Conservation (phyloP, 1,140 invertebrate species). For the Hetaerina americana region DNA sequence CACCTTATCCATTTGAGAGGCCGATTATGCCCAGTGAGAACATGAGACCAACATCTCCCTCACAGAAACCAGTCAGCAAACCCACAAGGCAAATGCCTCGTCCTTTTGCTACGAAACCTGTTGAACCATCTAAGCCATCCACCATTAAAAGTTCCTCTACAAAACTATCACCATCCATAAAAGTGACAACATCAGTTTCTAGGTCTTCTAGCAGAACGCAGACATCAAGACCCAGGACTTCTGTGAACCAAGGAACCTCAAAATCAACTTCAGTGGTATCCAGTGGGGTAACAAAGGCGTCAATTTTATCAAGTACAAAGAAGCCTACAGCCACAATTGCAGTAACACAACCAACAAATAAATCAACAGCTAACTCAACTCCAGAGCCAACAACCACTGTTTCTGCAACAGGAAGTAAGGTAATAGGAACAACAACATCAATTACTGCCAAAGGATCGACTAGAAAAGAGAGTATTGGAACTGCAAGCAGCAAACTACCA, state of each 20-base stretch:
- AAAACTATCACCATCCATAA: not conserved
- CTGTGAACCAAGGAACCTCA: not conserved
- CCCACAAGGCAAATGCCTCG: not conserved
- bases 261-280: not conserved
- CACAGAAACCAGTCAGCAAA: not conserved
- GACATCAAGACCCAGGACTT: not conserved
- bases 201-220: not conserved
- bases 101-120: not conserved
- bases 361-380: not conserved
- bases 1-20: not conserved
- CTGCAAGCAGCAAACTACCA: not conserved
- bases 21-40: not conserved
- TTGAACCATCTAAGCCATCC: not conserved
- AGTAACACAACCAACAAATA: not conserved
- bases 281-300: not conserved
- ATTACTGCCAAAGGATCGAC: not conserved
- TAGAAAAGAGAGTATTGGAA: not conserved
- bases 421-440: not conserved
- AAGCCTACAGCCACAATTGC: not conserved
- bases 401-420: not conserved
- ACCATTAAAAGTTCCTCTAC: not conserved
- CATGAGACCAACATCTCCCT: not conserved
- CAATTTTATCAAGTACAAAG: not conserved
- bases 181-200: not conserved
- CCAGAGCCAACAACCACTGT: not conserved